Evolutionary conservation across 2,797 vertebrate species (phyloP).

Genomic region (Hydrocynus forskahlii): DNA sequence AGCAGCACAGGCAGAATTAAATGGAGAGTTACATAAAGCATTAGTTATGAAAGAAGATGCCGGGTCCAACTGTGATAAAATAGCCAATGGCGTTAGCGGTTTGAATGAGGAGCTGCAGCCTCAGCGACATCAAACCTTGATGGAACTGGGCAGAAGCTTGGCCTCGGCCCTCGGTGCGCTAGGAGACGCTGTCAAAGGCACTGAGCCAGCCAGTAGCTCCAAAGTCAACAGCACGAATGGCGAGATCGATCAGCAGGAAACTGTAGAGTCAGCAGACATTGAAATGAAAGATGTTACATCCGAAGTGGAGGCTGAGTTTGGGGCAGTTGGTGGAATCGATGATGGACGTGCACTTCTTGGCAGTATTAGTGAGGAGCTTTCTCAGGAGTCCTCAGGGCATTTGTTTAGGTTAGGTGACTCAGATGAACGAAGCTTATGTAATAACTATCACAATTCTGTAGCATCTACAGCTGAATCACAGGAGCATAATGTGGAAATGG

Average conservation of each 20-base stretch:
- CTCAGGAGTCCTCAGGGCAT: constrained; percentile 69
- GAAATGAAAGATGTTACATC: constrained; percentile 64
- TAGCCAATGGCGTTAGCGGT: constrained; percentile 75
- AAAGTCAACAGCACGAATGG: constrained; percentile 68
- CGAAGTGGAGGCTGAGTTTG: constrained; percentile 68
- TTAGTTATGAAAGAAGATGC: constrained; percentile 24
- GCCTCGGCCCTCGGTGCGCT: constrained; percentile 85
- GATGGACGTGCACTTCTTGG: constrained; percentile 39
- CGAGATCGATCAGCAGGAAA: constrained; percentile 65
- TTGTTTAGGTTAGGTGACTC: constrained; percentile 11
- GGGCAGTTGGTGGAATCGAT: constrained; percentile 75
- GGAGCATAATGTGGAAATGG: constrained; percentile 67
- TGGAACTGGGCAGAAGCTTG: constrained; percentile 86
- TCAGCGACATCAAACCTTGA: constrained; percentile 84
- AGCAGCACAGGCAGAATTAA: constrained; percentile 33
- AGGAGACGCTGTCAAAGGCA: constrained; percentile 83
- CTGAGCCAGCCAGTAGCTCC: constrained; percentile 74
- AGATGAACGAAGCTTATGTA: constrained; percentile 74
- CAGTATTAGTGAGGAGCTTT: not conserved
- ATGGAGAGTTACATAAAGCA: constrained; percentile 44
- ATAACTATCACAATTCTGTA: constrained; percentile 80
- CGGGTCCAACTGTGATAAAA: constrained; percentile 57
- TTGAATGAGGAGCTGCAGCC: constrained; percentile 77
- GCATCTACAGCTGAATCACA: constrained; percentile 62
- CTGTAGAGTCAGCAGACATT: constrained; percentile 63